Percentiles rank a stretch among this genome's conserved stretches.
Evolutionary conservation across 2,797 vertebrate genomes (phyloP).

Genomic region (Ctenosaura bakeri): DNA sequence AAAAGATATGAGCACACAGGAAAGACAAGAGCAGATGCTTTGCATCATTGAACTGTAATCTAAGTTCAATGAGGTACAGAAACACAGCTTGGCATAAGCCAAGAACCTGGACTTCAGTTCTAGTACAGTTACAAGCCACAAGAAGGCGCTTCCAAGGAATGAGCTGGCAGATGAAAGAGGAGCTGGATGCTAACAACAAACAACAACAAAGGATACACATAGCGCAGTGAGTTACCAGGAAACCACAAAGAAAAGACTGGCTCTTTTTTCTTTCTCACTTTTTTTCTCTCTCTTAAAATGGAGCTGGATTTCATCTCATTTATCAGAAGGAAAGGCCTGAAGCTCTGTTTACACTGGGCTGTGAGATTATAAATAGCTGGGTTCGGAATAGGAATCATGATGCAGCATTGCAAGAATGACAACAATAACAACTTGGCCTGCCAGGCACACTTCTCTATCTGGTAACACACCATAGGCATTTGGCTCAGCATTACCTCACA

Average conservation of each 20-base stretch:
- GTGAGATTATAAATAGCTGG: conserved; percentile 65
- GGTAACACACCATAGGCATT: neutral
- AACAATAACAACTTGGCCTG: conserved; percentile 41
- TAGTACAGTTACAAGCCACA: conserved; percentile 5
- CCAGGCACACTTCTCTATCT: conserved; percentile 50
- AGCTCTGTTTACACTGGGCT: conserved; percentile 63
- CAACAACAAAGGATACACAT: conserved; percentile 28
- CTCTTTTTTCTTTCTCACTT: conserved; percentile 47
- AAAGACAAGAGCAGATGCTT: conserved; percentile 17
- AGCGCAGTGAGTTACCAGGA: conserved; percentile 12
- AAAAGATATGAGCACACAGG: neutral
- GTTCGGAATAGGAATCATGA: neutral
- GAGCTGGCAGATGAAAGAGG: conserved; percentile 41
- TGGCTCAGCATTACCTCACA: conserved; percentile 33
- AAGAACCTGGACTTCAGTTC: neutral
- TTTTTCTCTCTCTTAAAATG: neutral
- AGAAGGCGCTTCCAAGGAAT: conserved; percentile 40
- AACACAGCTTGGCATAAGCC: neutral
- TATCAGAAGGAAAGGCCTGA: conserved; percentile 61
- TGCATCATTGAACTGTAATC: conserved; percentile 38
- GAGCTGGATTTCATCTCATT: conserved; percentile 47
- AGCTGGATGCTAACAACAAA: neutral
- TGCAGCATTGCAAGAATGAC: conserved; percentile 53
- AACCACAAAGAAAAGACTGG: neutral
- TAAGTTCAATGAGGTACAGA: neutral